A percentile compares a stretch with the other conserved stretches of the same genome.
Evolutionary conservation across 1,140 invertebrate genomes (phyloP).

Genomic region (Scaptodrosophila lebanonensis): DNA sequence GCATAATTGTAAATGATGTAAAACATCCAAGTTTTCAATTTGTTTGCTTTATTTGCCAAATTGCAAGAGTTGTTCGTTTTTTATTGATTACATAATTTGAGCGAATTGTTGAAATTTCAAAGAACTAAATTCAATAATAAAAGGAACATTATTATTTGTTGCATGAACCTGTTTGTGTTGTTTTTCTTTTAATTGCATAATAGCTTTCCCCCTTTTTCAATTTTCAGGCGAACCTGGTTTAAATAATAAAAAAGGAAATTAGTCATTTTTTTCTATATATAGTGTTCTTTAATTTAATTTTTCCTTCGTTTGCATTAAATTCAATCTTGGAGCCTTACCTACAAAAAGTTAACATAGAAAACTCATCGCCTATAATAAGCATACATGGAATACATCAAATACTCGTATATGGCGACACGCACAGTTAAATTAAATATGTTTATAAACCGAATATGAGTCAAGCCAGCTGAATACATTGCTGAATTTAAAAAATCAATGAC

Average conservation of each 20-base stretch:
- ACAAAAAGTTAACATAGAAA: constrained; percentile 41
- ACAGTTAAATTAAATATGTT: too few species aligned
- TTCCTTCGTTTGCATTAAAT: constrained; percentile 53
- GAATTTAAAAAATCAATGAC: too few species aligned
- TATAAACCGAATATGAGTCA: too few species aligned
- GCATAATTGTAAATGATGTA: constrained; percentile 49
- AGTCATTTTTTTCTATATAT: constrained; percentile 29
- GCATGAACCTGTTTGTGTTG: constrained; percentile 22
- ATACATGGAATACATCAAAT: too few species aligned
- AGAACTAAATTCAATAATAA: too few species aligned
- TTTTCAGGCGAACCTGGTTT: constrained; percentile 54
- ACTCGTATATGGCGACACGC: too few species aligned
- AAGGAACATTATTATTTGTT: constrained; percentile 27
- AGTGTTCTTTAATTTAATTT: constrained; percentile 34
- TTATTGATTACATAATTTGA: not conserved
- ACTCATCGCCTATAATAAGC: constrained; percentile 23
- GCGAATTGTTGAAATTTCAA: too few species aligned
- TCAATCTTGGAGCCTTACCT: constrained; percentile 60
- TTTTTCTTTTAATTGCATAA: too few species aligned
- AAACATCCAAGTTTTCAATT: constrained; percentile 50
- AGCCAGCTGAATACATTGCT: too few species aligned
- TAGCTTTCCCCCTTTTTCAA: constrained; percentile 3
- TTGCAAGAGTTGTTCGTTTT: not conserved
- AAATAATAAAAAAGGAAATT: constrained; percentile 36
- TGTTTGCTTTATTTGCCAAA: constrained; percentile 33